Base-by-base conservation (phyloP, 2,797 vertebrate genomes). In the Melanotaenia boesemani region DNA sequence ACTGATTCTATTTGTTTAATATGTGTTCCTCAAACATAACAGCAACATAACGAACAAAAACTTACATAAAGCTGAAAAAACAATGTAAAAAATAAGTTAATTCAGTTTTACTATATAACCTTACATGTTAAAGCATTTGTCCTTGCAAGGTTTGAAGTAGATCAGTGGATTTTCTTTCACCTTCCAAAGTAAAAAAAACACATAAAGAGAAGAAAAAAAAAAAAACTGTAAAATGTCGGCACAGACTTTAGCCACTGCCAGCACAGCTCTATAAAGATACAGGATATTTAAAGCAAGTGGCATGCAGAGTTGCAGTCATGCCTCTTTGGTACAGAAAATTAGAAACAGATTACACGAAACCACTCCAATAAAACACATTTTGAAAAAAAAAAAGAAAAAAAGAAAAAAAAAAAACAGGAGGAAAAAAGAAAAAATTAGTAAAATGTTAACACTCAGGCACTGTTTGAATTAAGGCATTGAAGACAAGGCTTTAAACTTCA, bases 281-380 rank as follows among this genome's bases (percentile, higher is more conserved):
- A 1, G 46, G 66, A 44, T 70, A 79, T 83, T 83, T 88, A 39
- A 61, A 83, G 80, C 18, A 5, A 26, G 71, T 34, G 28, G 63
- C 67, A 56, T 44, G 60, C 50, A 67, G 39, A 37, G 30, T 15
- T 48, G 61, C 57, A 52, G 32, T 52, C 41, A 57, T 10, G 55
- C 70, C 37, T 74, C n/a, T 24, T 55, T 34, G n/a, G 28, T 60
- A 57, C 13, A 5, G 67, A 56, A 50, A 44, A 5, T 26, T 54
- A n/a, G 56, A 10, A 1, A 20, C 63, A 24, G 72, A 76, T 8
- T 59, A 63, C 11, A 7, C 0, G 22, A 67, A 22, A 26, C 26
- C 26, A 26, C 26, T 26, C 26, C 26, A 2, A 26, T 2, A 26
- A 26, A 26, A 26, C 26, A 26, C 26, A 26, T 26, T 26, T 26